These are phyloP conservation scores for Phalloptychus januarius DNA, from an alignment of 2,797 vertebrate species.

Conservation along the genomic window DNA sequence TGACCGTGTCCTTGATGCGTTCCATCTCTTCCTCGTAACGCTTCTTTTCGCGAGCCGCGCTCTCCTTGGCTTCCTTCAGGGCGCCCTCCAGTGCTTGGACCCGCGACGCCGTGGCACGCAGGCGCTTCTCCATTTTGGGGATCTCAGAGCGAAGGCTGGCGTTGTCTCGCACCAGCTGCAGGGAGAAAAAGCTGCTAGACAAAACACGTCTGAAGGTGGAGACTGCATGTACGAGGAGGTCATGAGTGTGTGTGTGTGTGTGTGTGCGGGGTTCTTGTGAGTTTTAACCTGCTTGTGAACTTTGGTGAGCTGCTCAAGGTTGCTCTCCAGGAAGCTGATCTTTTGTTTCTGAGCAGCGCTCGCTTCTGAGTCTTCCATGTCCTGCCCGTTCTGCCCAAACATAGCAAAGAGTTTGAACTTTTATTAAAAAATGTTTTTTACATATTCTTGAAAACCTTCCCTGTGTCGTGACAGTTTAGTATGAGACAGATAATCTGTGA, in stretches of 20 bases:
- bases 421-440: no score
- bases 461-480: no score
- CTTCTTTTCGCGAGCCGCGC: conserved; percentile 90
- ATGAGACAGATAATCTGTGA: no score
- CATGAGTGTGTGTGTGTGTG: background rate
- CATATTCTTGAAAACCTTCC: no score
- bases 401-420: conserved; percentile 18
- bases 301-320: conserved; percentile 93
- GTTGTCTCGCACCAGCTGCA: conserved; percentile 92
- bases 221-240: background rate
- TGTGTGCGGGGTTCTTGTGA: background rate
- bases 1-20: conserved; percentile 92
- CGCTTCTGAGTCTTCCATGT: conserved; percentile 89
- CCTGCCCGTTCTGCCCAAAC: conserved; percentile 85
- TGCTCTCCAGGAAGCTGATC: conserved; percentile 95
- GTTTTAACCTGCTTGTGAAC: conserved; percentile 94
- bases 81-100: conserved; percentile 93
- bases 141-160: conserved; percentile 94
- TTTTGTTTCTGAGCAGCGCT: conserved; percentile 93
- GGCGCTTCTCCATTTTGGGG: conserved; percentile 95
- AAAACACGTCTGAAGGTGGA: background rate
- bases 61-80: conserved; percentile 96
- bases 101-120: conserved; percentile 90
- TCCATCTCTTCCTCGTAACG: conserved; percentile 93
- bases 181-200: background rate